Percentiles rank a stretch among this genome's conserved stretches.
phyloP scores from a whole-genome alignment of 1,140 invertebrate species.

The Calycopis cecrops region DNA sequence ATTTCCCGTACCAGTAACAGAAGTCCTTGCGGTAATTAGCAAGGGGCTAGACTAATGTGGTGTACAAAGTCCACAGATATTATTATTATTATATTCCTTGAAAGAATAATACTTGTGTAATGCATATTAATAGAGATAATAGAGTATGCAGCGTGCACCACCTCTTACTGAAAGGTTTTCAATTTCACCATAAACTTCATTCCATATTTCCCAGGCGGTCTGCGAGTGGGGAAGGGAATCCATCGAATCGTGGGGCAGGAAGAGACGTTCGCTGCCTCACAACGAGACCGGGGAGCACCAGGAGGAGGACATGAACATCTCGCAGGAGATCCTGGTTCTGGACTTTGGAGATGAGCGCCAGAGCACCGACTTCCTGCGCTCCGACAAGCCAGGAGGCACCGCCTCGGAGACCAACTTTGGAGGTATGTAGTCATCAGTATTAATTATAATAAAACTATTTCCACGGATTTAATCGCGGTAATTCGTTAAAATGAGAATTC shows the following conservation, averaged over 20 bases:
- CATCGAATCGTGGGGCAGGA: slow-evolving; percentile 92
- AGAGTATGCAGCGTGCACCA: too few relatives aligned
- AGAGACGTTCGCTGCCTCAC: slow-evolving; percentile 81
- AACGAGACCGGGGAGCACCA: slow-evolving; percentile 76
- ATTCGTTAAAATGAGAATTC: too few relatives aligned
- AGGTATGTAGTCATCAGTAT: slow-evolving; percentile 70
- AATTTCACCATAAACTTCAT: not conserved
- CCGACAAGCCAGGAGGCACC: slow-evolving; percentile 76
- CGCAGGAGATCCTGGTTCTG: slow-evolving; percentile 93
- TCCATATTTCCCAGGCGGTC: slow-evolving; percentile 78
- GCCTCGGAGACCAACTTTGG: slow-evolving; percentile 84
- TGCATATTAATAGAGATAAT: too few relatives aligned
- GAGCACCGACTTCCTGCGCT: slow-evolving; percentile 86
- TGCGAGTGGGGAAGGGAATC: slow-evolving; percentile 92
- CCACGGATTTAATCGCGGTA: too few relatives aligned
- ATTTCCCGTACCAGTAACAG: too few relatives aligned
- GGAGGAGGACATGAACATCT: slow-evolving; percentile 93
- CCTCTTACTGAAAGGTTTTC: not conserved
- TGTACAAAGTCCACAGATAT: too few relatives aligned
- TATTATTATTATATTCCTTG: too few relatives aligned
- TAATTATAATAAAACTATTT: too few relatives aligned
- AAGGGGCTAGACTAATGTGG: too few relatives aligned
- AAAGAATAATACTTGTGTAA: too few relatives aligned
- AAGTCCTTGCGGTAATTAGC: too few relatives aligned
- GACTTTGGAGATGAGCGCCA: slow-evolving; percentile 92